These are phyloP conservation scores for Scolopax rusticola DNA, from an alignment of 2,797 vertebrate species.

Conservation along the genomic window DNA sequence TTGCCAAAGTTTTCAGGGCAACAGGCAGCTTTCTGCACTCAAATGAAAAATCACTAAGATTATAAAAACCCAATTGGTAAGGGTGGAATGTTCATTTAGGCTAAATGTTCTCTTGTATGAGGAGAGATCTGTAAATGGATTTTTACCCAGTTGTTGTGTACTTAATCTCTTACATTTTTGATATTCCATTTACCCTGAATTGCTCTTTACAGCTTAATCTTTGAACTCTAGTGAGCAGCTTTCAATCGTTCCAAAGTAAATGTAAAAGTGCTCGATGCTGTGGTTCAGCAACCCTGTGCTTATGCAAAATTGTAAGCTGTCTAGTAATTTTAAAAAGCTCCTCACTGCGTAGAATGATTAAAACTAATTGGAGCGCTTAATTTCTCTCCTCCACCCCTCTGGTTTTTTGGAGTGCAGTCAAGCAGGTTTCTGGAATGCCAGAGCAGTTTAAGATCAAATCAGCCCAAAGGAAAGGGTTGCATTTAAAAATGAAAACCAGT, in stretches of 20 bases:
- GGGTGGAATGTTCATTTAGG: neutral
- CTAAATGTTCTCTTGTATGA: neutral
- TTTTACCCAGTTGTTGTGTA: conserved; percentile 32
- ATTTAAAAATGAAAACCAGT: conserved; percentile 15
- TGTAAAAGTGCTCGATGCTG: conserved; percentile 1
- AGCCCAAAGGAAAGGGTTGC: conserved; percentile 25
- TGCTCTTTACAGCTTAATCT: conserved; percentile 43
- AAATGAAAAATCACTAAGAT: neutral
- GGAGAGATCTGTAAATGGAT: neutral
- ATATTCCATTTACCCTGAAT: conserved; percentile 34
- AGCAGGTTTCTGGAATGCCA: conserved; percentile 65
- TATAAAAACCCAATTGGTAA: neutral
- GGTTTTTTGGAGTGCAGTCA: conserved; percentile 65
- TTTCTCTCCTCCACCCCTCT: conserved; percentile 63
- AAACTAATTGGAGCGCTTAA: conserved; percentile 76
- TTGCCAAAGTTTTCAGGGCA: neutral
- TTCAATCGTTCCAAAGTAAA: conserved; percentile 32
- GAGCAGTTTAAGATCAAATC: conserved; percentile 56
- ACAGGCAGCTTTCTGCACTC: neutral
- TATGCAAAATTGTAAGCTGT: conserved; percentile 62
- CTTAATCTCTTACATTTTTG: conserved; percentile 17
- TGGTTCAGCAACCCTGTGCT: conserved; percentile 41
- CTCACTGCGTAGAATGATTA: conserved; percentile 59
- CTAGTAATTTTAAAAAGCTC: conserved; percentile 64
- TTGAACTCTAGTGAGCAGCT: conserved; percentile 47